Base-by-base conservation (phyloP, 2,113 vertebrate genomes). In the Mesembrinibis cayennensis region DNA sequence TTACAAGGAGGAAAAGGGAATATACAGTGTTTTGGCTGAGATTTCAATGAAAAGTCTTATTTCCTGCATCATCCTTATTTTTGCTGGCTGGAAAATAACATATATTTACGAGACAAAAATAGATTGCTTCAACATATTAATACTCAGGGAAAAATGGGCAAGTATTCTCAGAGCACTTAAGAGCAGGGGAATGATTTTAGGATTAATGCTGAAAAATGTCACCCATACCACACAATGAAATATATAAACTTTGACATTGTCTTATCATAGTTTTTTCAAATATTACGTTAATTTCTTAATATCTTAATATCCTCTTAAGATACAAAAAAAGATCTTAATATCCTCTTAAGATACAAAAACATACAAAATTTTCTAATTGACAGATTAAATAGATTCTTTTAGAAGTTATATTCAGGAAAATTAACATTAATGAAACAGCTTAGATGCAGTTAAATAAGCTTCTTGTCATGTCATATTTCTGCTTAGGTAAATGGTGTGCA, bases 391-490 rank as follows among this genome's bases (percentile, higher is more conserved):
- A 38, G 70, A 34, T 88, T 93, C 14, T 92, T 93, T 61, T 87
- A 72, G 84, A 83, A 90, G 83, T 32, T 40, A 42, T 72, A 69
- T 97, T 97, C 93, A 44, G 69, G 95, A 98, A 98, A 98, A 98
- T 93, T 95, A 97, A 98, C 98, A 97, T 98, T 98, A 97, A 97
- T 97, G 96, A 98, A 98, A 97, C 96, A 93, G 98, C 98, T 98
- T 98, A 97, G 93, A 96, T 97, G 95, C 97, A 91, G 97, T 98
- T 97, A 98, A 98, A 98, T 98, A 73, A 96, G 98, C 97, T 96
- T 98, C 98, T 98, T 98, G 98, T 99, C 98, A 98, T 97, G 98
- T 98, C 98, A 93, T 93, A 98, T 97, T 98, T 89, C 96, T 98
- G 97, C 98, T 98, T 98, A 98, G 97, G 97, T 98, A 98, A 98